Base-by-base conservation (phyloP, 2,113 vertebrate species). In the Lophotis ruficrista region DNA sequence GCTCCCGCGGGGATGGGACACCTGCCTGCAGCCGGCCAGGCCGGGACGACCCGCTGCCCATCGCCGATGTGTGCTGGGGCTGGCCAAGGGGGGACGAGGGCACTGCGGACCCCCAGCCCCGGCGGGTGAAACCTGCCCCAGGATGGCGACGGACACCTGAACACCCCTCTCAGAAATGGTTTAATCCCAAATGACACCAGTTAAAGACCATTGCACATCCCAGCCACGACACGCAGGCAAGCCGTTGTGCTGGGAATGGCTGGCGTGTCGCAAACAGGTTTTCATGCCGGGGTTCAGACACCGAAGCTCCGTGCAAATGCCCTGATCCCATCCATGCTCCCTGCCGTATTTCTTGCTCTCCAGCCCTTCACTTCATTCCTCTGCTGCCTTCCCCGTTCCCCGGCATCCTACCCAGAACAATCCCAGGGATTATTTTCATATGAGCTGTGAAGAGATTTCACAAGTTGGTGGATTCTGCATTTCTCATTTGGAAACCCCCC, bases 151-250 rank as follows among this genome's bases (percentile, higher is more conserved):
- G 25, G 60, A 8, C 31, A 5, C 45, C 18, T 4, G 18, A 15
- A 45, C 14, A 12, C 14, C 37, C 18, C n/a, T 18, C 61, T 50
- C 51, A 33, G 43, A 23, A 23, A 12, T 1, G 1, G 20, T 8
- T 37, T 31, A 27, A 43, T 5, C 58, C 77, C 21, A 9, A 31
- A 43, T 8, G 4, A 4, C 27, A 11, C 18, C 51, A 12, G 2
- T 4, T 15, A 6, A 18, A 57, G 41, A 17, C 21, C 45, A 6
- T 6, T 3, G 7, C n/a, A 3, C 54, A 9, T 10, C 35, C 3
- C 37, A 7, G 61, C 37, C 14, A 1, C 4, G 4, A 21, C 0
- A 10, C 33, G 1, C 23, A 2, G 27, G 48, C 27, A 51, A 9
- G 41, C 24, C 19, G 1, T 4, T 2, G 24, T 15, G 15, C 69